Conservation (phyloP, 2,113 vertebrate genomes). For the Taxidea taxus region DNA sequence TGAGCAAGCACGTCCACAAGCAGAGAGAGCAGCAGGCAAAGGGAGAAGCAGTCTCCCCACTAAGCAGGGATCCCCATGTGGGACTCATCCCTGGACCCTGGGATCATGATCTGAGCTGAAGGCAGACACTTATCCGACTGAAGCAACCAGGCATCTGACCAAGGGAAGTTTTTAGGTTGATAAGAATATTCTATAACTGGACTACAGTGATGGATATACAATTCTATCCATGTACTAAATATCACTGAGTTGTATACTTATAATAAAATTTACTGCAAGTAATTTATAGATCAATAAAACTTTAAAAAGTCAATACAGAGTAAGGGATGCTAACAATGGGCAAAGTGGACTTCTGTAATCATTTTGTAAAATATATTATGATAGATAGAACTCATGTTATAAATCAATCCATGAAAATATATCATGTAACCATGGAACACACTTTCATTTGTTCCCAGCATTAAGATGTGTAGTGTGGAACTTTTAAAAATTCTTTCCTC, state of each 20-base stretch:
- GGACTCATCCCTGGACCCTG: too few species aligned
- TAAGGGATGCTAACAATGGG: not conserved
- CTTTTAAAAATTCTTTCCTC: not conserved
- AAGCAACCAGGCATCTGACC: too few species aligned
- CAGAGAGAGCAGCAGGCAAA: too few species aligned
- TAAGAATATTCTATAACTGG: not conserved
- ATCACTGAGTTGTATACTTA: not conserved
- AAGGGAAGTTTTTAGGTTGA: not conserved
- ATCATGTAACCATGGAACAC: not conserved
- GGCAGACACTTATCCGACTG: too few species aligned
- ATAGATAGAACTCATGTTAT: not conserved
- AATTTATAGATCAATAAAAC: not conserved
- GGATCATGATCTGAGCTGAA: too few species aligned
- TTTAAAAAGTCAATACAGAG: not conserved
- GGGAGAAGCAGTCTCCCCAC: too few species aligned
- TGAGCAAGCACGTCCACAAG: too few species aligned
- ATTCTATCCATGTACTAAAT: not conserved
- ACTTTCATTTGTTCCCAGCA: not conserved
- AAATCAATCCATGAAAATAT: not conserved
- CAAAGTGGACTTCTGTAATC: not conserved
- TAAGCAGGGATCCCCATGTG: too few species aligned
- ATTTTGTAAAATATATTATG: not conserved
- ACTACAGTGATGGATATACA: not conserved
- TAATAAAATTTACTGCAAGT: not conserved
- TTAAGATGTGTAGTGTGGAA: not conserved